Evolutionary conservation across 2,797 vertebrate genomes (phyloP), one percentile per base, ranked within the genome.

Genomic region (Enteromius thamalakanensis): DNA sequence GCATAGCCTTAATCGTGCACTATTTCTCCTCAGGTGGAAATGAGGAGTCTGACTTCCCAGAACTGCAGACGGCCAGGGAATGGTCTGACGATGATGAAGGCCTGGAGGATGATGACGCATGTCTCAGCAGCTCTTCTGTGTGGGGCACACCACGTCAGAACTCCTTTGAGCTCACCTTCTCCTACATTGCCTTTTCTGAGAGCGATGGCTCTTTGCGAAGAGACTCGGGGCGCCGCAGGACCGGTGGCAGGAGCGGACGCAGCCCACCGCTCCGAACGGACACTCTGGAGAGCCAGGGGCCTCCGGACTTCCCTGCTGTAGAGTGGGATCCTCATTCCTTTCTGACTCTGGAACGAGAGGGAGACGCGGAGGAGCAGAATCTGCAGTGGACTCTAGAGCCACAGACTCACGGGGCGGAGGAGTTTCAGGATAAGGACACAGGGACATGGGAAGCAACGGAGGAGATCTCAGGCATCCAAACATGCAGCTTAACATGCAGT

Each of bases 141-240:
- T 97, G 96, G 96, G 95, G 96, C 58, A 97, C 96, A 15, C 96
- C 96, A 0, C 93, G 95, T 10, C 95, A 95, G 89, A 93, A 90
- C 91, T 94, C 93, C 81, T 90, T 88, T 0, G 97, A 98, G 93
- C 94, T 96, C 91, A 97, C 96, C 45, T 97, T 98, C 90, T 98
- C 96, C 70, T 98, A 97, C 91, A 96, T 98, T 5, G 95, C 97
- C 90, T 96, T 98, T 2, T 94, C 95, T 0, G 95, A 95, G 34
- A 85, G 90, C 0, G 94, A 93, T 86, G 91, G 79, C 47, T 79
- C 82, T 32, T 58, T 55, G 3, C 84, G 88, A 40, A 87, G 87
- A 83, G 88, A 89, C 72, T 82, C 84, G 6, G 80, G 80, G 11
- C 80, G 86, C 1, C 79, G 88, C 58, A 88, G 94, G 84, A 86